phyloP scores from a whole-genome alignment of 2,888 invertebrate genomes.

The Zonitis immaculata region DNA sequence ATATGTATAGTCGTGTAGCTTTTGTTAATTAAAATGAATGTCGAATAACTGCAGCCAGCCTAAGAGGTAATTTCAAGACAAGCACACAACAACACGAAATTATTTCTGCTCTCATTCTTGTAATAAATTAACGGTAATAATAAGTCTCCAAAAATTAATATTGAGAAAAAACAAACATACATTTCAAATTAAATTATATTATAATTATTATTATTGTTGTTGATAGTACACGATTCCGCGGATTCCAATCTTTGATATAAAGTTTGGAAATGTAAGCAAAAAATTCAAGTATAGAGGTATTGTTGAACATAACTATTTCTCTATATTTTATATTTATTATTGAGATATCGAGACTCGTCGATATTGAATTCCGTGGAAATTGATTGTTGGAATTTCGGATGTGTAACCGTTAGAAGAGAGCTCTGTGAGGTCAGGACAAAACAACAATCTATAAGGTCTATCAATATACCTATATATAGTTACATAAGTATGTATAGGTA shows the following conservation, averaged over 20 bases:
- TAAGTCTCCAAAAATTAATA: background rate
- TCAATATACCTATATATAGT: no score
- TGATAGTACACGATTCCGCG: no score
- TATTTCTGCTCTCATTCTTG: background rate
- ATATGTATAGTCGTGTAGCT: background rate
- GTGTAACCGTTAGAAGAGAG: background rate
- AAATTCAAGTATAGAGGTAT: no score
- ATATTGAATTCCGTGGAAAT: background rate
- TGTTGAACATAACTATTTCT: background rate
- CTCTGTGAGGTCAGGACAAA: background rate
- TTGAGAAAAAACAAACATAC: background rate
- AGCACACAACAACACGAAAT: background rate
- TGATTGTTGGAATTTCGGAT: slow-evolving; percentile 1
- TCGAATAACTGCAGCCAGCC: background rate
- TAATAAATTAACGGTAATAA: background rate
- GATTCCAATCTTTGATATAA: no score
- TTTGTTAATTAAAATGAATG: background rate
- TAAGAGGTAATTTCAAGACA: background rate
- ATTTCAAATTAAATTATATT: no score
- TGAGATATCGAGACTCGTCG: background rate
- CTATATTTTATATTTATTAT: no score
- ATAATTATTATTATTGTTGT: no score
- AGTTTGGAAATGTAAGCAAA: no score
- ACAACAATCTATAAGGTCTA: background rate
- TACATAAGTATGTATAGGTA: no score